phyloP scores from a whole-genome alignment of 1,140 invertebrate species.

The Choristoneura fumiferana region DNA sequence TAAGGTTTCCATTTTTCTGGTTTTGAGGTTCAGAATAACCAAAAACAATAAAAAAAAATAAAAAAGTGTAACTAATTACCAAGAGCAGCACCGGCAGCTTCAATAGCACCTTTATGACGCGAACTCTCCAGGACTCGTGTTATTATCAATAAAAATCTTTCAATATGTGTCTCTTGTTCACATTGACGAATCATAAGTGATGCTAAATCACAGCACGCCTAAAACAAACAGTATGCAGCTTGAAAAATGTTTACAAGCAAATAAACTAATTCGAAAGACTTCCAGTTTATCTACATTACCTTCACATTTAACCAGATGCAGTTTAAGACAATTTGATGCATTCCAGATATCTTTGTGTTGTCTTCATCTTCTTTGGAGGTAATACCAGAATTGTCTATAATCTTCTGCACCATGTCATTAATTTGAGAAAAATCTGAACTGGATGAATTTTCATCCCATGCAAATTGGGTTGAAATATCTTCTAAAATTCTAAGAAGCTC shows the following conservation, averaged over 20 bases:
- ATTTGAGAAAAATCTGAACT: constrained; percentile 80
- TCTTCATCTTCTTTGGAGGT: constrained; percentile 38
- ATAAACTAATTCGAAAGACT: too few relatives aligned
- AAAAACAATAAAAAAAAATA: constrained; percentile 18
- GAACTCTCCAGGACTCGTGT: constrained; percentile 83
- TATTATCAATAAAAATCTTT: constrained; percentile 80
- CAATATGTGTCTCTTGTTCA: constrained; percentile 51
- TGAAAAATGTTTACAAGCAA: too few relatives aligned
- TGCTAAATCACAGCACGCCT: constrained; percentile 79
- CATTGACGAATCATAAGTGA: constrained; percentile 63
- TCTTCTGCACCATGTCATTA: constrained; percentile 75
- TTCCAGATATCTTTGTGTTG: constrained; percentile 75
- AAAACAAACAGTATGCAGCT: constrained; percentile 28
- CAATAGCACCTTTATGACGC: constrained; percentile 89
- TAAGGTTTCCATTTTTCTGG: too few relatives aligned
- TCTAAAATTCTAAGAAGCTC: constrained; percentile 50
- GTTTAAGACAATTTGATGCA: constrained; percentile 84
- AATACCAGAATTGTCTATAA: constrained; percentile 64
- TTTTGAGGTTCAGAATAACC: too few relatives aligned
- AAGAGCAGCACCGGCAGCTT: constrained; percentile 83
- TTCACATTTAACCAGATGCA: constrained; percentile 90
- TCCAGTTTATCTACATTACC: constrained; percentile 58
- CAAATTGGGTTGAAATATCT: constrained; percentile 54
- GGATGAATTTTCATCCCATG: constrained; percentile 41
- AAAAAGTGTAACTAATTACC: constrained; percentile 52